Conservation (phyloP, 2,888 invertebrate genomes). For the Ctena decussata region DNA sequence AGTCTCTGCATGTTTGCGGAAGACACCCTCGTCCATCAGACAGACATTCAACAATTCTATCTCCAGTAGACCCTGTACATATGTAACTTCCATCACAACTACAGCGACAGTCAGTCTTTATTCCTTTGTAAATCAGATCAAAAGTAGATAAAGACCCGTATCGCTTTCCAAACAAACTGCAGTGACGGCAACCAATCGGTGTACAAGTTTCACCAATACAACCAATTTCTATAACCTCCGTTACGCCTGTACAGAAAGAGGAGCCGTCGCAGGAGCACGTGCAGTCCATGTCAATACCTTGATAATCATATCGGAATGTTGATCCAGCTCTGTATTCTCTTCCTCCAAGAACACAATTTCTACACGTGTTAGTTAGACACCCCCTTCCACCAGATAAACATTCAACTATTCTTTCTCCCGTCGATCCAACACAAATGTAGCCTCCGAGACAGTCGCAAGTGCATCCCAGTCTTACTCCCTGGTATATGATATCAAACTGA, state of each 20-base stretch:
- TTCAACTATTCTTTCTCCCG: constrained; percentile 5
- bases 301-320: constrained; percentile 65
- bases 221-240: constrained; percentile 41
- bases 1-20: constrained; percentile 31
- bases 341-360: constrained; percentile 40
- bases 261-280: constrained; percentile 69
- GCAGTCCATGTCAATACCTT: constrained; percentile 55
- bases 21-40: constrained; percentile 52
- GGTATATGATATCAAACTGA: constrained; percentile 69
- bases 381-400: constrained; percentile 37
- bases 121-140: constrained; percentile 69
- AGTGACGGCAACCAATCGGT: constrained; percentile 66
- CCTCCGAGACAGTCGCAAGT: constrained; percentile 73
- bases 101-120: constrained; percentile 77
- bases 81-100: constrained; percentile 69
- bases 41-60: constrained; percentile 30
- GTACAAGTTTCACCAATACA: constrained; percentile 49
- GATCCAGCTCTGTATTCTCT: constrained; percentile 56
- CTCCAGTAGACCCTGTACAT: constrained; percentile 46
- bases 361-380: constrained; percentile 56
- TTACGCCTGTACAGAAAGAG: constrained; percentile 61
- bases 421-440: constrained; percentile 54
- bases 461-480: constrained; percentile 75
- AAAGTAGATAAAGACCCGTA: constrained; percentile 69
- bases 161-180: constrained; percentile 67